phyloP scores from a whole-genome alignment of 2,797 vertebrate species.

The Sebastes vulpes region DNA sequence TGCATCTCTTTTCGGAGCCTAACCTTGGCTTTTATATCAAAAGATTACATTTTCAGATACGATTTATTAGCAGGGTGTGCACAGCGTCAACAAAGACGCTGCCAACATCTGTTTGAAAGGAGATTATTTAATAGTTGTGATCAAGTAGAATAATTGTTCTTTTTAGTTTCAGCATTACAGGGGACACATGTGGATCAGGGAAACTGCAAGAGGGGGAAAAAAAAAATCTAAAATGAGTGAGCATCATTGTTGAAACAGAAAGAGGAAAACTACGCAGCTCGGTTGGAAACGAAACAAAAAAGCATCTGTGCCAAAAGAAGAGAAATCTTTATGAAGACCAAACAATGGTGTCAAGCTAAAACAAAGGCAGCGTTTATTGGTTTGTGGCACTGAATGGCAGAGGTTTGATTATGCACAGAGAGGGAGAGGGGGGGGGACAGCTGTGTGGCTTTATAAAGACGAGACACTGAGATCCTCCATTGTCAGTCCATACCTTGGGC shows the following conservation, averaged over 20 bases:
- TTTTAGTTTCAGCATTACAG: background rate
- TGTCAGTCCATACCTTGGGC: slow-evolving; percentile 82
- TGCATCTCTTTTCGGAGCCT: slow-evolving; percentile 18
- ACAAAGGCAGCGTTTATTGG: slow-evolving; percentile 83
- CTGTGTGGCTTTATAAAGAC: slow-evolving; percentile 82
- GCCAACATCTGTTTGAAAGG: slow-evolving; percentile 48
- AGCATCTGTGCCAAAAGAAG: slow-evolving; percentile 61
- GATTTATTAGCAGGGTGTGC: slow-evolving; percentile 53
- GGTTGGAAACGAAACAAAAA: slow-evolving; percentile 64
- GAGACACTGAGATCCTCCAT: slow-evolving; percentile 71
- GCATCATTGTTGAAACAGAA: slow-evolving; percentile 56
- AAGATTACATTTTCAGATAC: slow-evolving; percentile 41
- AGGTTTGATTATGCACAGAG: slow-evolving; percentile 75
- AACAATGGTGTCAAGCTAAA: slow-evolving; percentile 77
- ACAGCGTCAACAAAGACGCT: slow-evolving; percentile 45
- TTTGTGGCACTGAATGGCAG: slow-evolving; percentile 74
- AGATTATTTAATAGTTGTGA: background rate
- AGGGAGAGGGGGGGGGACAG: slow-evolving; percentile 62
- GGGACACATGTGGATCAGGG: no score
- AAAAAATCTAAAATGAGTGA: slow-evolving; percentile 37
- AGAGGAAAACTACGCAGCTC: slow-evolving; percentile 11
- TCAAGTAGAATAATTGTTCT: background rate
- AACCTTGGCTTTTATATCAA: slow-evolving; percentile 30
- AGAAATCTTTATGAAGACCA: slow-evolving; percentile 73
- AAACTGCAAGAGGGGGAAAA: background rate